Percentiles rank a stretch among this genome's conserved stretches.
Conservation (phyloP, 2,888 invertebrate genomes). For the Tenodera sinensis region DNA sequence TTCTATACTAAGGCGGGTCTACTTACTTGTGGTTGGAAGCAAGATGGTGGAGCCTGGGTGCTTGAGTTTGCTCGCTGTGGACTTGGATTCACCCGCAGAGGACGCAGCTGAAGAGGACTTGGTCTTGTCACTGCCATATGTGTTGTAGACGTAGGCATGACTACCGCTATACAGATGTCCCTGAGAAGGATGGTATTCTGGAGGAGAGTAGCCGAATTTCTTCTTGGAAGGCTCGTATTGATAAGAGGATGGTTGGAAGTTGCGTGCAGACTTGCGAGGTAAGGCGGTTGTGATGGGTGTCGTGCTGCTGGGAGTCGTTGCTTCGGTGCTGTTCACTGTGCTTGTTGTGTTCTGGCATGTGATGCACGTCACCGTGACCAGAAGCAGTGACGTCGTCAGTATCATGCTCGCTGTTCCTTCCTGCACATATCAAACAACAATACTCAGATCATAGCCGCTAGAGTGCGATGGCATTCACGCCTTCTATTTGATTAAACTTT, state of each 20-base stretch:
- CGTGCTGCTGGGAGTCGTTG: not conserved
- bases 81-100: not conserved
- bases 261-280: not conserved
- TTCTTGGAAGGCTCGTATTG: not conserved
- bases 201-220: not conserved
- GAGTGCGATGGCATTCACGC: no score
- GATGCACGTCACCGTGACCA: not conserved
- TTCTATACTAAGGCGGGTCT: no score
- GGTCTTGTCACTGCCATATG: not conserved
- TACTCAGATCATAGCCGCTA: no score
- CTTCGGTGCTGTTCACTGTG: not conserved
- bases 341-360: not conserved
- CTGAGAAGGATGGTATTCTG: not conserved
- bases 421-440: not conserved
- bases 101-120: not conserved
- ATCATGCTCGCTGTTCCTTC: not conserved
- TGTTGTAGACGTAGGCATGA: constrained; percentile 5
- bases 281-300: not conserved
- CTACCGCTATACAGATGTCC: not conserved
- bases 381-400: not conserved
- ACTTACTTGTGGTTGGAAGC: not conserved
- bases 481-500: no score
- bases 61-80: not conserved
- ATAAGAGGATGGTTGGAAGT: not conserved
- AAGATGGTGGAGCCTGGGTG: not conserved